phyloP scores from a whole-genome alignment of 2,113 vertebrate genomes.

The Oxygymnocypris stewartii region DNA sequence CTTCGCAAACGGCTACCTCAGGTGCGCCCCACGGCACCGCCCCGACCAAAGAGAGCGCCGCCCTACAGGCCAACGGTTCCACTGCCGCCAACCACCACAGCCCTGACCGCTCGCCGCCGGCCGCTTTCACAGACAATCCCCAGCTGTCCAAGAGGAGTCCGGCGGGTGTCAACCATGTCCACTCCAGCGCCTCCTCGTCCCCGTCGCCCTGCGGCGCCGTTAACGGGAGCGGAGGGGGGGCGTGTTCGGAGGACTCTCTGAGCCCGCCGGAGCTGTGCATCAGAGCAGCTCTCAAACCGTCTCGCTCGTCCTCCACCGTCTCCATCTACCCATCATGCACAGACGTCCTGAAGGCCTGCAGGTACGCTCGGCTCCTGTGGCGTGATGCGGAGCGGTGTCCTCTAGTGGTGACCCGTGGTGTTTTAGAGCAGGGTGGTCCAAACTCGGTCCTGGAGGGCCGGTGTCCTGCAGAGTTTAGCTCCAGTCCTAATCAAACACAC shows the following conservation, averaged over 20 bases:
- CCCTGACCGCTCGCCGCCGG: conserved; percentile 78
- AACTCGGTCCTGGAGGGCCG: too few relatives aligned
- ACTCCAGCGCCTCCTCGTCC: conserved; percentile 85
- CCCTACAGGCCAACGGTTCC: conserved; percentile 31
- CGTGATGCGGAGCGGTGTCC: too few relatives aligned
- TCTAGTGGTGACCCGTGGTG: neutral
- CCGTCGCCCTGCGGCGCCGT: conserved; percentile 86
- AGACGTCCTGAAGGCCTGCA: conserved; percentile 96
- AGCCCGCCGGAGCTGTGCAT: conserved; percentile 72
- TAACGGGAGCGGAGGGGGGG: conserved; percentile 38
- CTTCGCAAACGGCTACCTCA: conserved; percentile 76
- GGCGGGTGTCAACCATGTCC: conserved; percentile 89
- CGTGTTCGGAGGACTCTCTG: conserved; percentile 79
- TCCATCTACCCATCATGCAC: conserved; percentile 95
- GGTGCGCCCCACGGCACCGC: conserved; percentile 20
- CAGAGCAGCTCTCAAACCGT: conserved; percentile 73
- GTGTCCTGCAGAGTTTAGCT: too few relatives aligned
- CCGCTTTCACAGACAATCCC: conserved; percentile 96
- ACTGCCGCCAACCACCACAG: conserved; percentile 61
- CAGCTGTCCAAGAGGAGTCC: conserved; percentile 88
- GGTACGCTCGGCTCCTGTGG: conserved; percentile 70
- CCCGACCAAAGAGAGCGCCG: conserved; percentile 52
- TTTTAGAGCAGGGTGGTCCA: too few relatives aligned
- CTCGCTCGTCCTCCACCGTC: conserved; percentile 86
- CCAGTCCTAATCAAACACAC: too few relatives aligned